Base-by-base conservation (phyloP, 2,888 invertebrate genomes). In the Drosophila koepferae region DNA sequence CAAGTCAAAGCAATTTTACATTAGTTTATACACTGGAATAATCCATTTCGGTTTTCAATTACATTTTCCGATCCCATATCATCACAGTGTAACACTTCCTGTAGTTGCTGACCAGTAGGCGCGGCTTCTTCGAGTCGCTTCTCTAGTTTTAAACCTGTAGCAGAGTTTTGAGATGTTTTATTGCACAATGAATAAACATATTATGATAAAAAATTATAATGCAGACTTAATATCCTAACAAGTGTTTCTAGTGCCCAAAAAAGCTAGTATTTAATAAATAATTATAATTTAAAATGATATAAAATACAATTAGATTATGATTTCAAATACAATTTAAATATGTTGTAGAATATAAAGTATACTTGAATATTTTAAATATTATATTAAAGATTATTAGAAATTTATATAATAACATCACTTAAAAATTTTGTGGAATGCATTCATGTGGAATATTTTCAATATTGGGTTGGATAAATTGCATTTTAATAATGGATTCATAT, bases 41-140 rank as follows among this genome's bases (percentile, higher is more conserved):
- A 10, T 23, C 16, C 14, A 43, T 3, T 31, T 43, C 20, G 18
- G 5, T 1, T 31, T 31, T 12, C 31, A 54, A 87, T 89, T 56
- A 92, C 94, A 87, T 93, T 93, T 61, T 95, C 95, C 0, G 95
- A 95, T 74, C 93, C 92, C 72, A 93, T 92, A 23, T 95, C 95
- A 93, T 95, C 95, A 86, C 93, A 93, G 80, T 93, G 92, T 82
- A 93, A 77, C 79, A 95, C 91, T 68, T 95, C 95, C 91, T 95
- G 95, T 16, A 95, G 93, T 84, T 95, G 95, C 78, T 95, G 95
- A 55, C 96, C 96, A 79, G 96, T 96, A 7, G 95, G 96, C n/a
- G 94, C 96, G 62, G 95, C 95, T 92, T 96, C 96, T 91, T 95
- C 95, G 80, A 95, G 95, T 84, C 95, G 94, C 86, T 95, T 94